Conservation (phyloP, 2,113 vertebrate species). For the Danio rerio region DNA sequence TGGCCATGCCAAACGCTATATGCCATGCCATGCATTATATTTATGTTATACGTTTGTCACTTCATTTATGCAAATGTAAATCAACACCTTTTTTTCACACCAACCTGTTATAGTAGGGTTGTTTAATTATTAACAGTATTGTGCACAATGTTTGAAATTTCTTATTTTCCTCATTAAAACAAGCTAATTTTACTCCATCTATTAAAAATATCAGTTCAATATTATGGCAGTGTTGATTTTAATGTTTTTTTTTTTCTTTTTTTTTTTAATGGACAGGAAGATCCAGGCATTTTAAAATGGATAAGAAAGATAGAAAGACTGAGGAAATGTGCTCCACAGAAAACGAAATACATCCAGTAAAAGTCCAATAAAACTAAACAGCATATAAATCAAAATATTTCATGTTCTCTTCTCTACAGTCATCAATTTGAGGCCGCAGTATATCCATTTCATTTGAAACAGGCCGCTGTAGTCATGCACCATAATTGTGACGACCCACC, state of each 20-base stretch:
- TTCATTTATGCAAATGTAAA: no score
- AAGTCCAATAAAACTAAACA: conserved; percentile 54
- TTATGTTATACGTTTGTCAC: no score
- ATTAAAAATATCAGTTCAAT: background rate
- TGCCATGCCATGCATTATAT: no score
- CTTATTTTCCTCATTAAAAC: no score
- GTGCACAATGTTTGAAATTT: no score
- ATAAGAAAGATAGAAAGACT: background rate
- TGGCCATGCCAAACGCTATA: no score
- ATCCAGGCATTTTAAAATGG: background rate
- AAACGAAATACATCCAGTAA: conserved; percentile 29
- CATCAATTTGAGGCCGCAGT: conserved; percentile 18
- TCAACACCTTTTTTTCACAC: no score
- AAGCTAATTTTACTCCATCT: background rate
- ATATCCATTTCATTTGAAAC: conserved; percentile 46
- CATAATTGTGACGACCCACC: background rate
- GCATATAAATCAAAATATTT: conserved; percentile 52
- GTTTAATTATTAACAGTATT: no score
- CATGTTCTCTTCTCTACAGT: conserved; percentile 28
- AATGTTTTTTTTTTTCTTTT: no score
- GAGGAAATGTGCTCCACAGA: conserved; percentile 33
- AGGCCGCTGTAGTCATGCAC: conserved; percentile 24
- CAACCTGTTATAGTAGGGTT: no score
- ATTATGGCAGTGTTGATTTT: background rate
- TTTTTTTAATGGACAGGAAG: background rate